These are phyloP conservation scores for Emydura subglobosa DNA, from an alignment of 2,113 vertebrate species.

Conservation along the genomic window DNA sequence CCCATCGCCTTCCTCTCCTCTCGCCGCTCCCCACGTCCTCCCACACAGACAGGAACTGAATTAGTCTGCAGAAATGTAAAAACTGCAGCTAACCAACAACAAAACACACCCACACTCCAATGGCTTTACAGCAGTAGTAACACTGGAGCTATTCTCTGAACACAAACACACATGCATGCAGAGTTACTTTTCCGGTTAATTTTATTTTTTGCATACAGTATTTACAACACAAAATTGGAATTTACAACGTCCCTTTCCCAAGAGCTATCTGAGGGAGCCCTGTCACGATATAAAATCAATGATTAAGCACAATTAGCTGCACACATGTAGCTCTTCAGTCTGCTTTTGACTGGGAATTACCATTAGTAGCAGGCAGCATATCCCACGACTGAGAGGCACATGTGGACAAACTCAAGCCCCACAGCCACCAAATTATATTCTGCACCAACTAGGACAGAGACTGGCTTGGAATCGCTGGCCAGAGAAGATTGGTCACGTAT, in stretches of 20 bases:
- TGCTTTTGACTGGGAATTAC: neutral
- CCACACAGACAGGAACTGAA: neutral
- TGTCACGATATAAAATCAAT: neutral
- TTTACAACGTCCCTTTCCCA: neutral
- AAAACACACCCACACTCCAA: accelerated
- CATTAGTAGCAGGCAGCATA: neutral
- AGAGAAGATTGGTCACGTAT: accelerated
- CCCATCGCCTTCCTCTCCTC: slow-evolving; percentile 24
- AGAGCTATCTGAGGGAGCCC: neutral
- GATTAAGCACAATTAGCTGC: neutral
- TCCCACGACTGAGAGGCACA: neutral
- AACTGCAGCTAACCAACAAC: neutral
- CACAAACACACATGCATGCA: accelerated
- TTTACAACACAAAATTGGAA: neutral
- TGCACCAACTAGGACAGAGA: accelerated
- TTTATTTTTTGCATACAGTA: neutral
- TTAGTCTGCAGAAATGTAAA: accelerated
- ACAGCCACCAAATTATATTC: neutral
- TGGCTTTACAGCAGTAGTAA: accelerated
- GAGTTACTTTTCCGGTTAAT: accelerated
- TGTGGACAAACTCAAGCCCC: neutral
- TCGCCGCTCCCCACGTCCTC: accelerated
- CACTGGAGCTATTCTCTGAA: accelerated
- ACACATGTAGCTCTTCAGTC: neutral
- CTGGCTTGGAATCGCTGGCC: neutral